Percentiles rank a stretch among this genome's conserved stretches.
phyloP scores from a whole-genome alignment of 2,888 invertebrate genomes.

The Omphaloscelis lunosa region DNA sequence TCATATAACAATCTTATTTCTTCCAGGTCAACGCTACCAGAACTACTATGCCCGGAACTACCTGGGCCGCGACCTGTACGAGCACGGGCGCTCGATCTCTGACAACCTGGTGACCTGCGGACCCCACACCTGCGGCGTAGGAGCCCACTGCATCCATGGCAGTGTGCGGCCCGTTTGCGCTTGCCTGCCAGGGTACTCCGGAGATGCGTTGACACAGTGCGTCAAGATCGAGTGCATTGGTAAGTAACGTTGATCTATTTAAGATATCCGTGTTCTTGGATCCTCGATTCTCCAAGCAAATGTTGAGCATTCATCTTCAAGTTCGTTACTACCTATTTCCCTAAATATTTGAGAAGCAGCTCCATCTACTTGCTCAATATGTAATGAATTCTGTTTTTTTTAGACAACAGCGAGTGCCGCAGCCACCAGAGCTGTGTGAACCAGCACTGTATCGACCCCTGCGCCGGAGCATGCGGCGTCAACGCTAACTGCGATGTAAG shows the following conservation, averaged over 20 bases:
- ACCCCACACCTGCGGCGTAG: slow-evolving; percentile 92
- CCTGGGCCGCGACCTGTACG: slow-evolving; percentile 83
- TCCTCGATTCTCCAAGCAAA: not conserved
- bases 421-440: slow-evolving; percentile 93
- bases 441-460: slow-evolving; percentile 95
- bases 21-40: slow-evolving; percentile 82
- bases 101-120: slow-evolving; percentile 89
- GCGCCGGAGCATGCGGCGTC: slow-evolving; percentile 93
- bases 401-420: slow-evolving; percentile 94
- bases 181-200: slow-evolving; percentile 94
- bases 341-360: not conserved
- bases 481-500: slow-evolving; percentile 94
- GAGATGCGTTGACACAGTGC: slow-evolving; percentile 94
- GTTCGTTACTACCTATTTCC: not conserved
- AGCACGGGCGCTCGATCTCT: slow-evolving; percentile 86
- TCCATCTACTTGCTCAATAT: not conserved
- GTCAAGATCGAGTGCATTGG: slow-evolving; percentile 93
- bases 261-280: not conserved
- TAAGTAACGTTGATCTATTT: slow-evolving; percentile 76
- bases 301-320: not conserved
- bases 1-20: not conserved
- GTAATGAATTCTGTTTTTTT: slow-evolving; percentile 12
- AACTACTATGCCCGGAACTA: slow-evolving; percentile 80
- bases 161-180: slow-evolving; percentile 95
- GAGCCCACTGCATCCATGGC: slow-evolving; percentile 92